Conservation (phyloP, 1,140 invertebrate species). For the Heliothis subflexa region DNA sequence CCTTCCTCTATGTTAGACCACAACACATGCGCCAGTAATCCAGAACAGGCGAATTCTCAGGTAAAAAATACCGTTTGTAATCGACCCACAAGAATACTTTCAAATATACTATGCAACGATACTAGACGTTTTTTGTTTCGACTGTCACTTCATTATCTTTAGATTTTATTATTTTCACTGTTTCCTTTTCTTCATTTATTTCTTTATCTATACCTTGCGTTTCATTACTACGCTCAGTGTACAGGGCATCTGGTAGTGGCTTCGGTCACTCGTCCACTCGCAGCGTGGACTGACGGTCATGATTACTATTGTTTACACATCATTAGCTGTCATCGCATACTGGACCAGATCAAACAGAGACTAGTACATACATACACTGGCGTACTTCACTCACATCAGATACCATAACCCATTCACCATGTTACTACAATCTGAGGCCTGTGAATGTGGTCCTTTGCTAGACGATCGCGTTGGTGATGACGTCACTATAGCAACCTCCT, state of each 20-base stretch:
- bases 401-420: slow-evolving; percentile 79
- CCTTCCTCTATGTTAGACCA: slow-evolving; percentile 90
- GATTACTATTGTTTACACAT: slow-evolving; percentile 64
- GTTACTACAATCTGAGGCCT: slow-evolving; percentile 70
- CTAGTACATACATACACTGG: slow-evolving; percentile 81
- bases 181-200: slow-evolving; percentile 74
- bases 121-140: slow-evolving; percentile 79
- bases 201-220: slow-evolving; percentile 69
- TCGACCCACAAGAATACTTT: slow-evolving; percentile 83
- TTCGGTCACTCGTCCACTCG: slow-evolving; percentile 60
- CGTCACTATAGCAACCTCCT: slow-evolving; percentile 19
- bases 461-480: slow-evolving; percentile 64
- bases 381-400: slow-evolving; percentile 82
- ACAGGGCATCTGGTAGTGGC: slow-evolving; percentile 61
- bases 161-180: slow-evolving; percentile 78
- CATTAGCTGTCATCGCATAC: slow-evolving; percentile 80
- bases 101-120: slow-evolving; percentile 82
- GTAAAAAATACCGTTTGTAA: slow-evolving; percentile 85
- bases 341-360: slow-evolving; percentile 78
- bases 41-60: slow-evolving; percentile 87
- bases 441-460: slow-evolving; percentile 76
- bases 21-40: slow-evolving; percentile 87
- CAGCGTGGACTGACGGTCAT: slow-evolving; percentile 58
- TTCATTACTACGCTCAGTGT: slow-evolving; percentile 78
- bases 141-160: slow-evolving; percentile 82